These are phyloP conservation scores for Paracentrotus lividus DNA, from an alignment of 53 echinoderm and acorn worm genomes.

Conservation along the genomic window DNA sequence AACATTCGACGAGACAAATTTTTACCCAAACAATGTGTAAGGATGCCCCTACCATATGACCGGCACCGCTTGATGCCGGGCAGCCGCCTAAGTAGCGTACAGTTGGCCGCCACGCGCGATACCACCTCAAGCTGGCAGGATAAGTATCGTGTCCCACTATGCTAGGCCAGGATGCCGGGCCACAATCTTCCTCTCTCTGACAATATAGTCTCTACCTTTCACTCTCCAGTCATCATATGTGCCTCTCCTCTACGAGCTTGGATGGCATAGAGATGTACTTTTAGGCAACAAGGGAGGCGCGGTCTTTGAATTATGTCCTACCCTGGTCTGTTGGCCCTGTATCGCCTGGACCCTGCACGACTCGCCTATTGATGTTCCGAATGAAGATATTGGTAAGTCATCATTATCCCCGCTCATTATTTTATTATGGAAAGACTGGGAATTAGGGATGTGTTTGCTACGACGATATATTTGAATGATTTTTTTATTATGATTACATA, in stretches of 20 bases:
- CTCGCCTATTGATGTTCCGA: not conserved
- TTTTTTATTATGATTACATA: no score
- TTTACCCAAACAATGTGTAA: no score
- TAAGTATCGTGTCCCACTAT: conserved; percentile 1
- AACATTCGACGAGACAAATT: no score
- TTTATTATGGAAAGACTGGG: no score
- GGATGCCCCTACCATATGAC: not conserved
- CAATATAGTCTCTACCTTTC: no score
- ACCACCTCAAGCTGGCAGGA: conserved; percentile 1
- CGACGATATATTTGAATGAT: no score
- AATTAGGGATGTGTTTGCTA: no score
- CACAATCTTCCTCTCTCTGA: not conserved
- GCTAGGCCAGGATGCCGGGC: not conserved
- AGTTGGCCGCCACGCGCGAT: not conserved
- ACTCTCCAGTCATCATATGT: not conserved
- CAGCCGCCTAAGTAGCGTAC: no score
- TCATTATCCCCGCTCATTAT: not conserved
- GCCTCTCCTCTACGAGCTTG: not conserved
- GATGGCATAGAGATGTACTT: not conserved
- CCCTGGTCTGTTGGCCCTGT: conserved; percentile 10
- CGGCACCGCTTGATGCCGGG: not conserved
- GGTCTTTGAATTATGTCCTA: not conserved
- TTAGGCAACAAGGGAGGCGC: not conserved
- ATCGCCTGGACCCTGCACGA: not conserved
- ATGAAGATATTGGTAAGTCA: conserved; percentile 17